These are phyloP conservation scores for Psittacula cyanocephala DNA, from an alignment of 2,113 vertebrate genomes.

Conservation along the genomic window DNA sequence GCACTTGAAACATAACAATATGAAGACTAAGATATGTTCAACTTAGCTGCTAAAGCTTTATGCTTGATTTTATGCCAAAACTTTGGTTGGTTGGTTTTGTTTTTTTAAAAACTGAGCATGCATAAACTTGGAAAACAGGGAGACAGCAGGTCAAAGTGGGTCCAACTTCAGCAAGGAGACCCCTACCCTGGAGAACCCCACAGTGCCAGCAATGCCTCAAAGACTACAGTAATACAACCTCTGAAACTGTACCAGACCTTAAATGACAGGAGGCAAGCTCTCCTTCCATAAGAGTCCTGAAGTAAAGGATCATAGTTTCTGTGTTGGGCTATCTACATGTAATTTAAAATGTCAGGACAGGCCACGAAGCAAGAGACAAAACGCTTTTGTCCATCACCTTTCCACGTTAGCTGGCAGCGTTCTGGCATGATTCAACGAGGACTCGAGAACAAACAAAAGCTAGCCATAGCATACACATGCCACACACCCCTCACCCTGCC, in stretches of 20 bases:
- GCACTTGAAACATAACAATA: neutral
- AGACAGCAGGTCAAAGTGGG: neutral
- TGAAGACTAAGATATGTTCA: neutral
- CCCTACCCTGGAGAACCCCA: neutral
- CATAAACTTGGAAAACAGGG: neutral
- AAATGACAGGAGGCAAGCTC: neutral
- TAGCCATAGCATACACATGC: neutral
- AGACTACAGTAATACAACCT: neutral
- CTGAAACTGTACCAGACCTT: neutral
- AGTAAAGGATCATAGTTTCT: neutral
- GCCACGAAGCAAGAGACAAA: neutral
- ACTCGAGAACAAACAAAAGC: neutral
- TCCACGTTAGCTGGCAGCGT: neutral
- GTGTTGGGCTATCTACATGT: fast-evolving
- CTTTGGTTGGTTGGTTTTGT: neutral
- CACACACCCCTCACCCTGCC: neutral
- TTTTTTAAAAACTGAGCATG: neutral
- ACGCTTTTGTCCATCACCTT: neutral
- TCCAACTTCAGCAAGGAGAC: neutral
- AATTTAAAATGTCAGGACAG: neutral
- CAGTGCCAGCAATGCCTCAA: fast-evolving
- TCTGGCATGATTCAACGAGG: neutral
- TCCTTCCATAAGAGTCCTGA: neutral
- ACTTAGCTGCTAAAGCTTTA: neutral
- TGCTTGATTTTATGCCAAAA: neutral